Evolutionary conservation across 2,113 vertebrate genomes (phyloP).

Genomic region (Pteropus alecto): DNA sequence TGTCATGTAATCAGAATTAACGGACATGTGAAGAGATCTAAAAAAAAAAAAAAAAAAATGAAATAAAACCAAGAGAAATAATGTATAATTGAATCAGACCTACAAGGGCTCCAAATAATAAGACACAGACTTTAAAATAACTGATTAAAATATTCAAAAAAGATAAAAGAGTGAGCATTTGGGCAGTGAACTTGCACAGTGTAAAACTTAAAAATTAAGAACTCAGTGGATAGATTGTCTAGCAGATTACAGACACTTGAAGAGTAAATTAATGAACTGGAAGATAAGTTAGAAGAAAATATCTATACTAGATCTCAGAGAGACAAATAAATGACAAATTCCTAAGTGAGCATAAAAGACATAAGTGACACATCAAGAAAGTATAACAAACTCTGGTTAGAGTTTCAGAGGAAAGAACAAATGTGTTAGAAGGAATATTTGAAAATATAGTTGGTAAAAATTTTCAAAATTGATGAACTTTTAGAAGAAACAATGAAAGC

Average conservation of each 20-base stretch:
- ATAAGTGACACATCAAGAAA: not conserved
- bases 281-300: not conserved
- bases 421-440: not conserved
- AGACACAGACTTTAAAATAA: not conserved
- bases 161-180: not conserved
- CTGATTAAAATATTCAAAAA: not conserved
- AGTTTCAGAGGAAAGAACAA: not conserved
- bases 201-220: not conserved
- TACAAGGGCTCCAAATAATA: not conserved
- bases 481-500: not conserved
- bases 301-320: not conserved
- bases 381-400: not conserved
- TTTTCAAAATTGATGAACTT: not conserved
- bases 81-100: not conserved
- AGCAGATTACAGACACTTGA: not conserved
- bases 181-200: not conserved
- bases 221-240: not conserved
- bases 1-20: not conserved
- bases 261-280: not conserved
- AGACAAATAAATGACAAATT: not conserved
- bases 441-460: not conserved
- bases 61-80: not conserved
- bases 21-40: not conserved
- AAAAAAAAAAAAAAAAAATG: not conserved
- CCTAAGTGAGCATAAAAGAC: not conserved